Conservation (phyloP, 2,888 invertebrate genomes). For the Nymphalis urticae region DNA sequence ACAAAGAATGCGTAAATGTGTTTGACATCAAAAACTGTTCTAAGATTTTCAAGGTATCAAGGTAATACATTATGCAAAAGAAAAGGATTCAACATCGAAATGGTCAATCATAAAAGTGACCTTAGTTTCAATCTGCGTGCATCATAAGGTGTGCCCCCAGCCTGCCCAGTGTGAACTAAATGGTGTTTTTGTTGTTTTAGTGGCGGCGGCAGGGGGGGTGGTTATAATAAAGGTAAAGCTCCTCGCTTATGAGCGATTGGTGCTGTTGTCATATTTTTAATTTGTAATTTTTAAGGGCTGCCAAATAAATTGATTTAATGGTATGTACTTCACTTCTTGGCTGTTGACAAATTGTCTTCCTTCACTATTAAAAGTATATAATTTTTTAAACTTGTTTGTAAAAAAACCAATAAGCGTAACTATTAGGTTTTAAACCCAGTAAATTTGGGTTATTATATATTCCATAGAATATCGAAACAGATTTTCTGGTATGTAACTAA, state of each 20-base stretch:
- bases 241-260: conserved; percentile 86
- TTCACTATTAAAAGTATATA: not conserved
- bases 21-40: conserved; percentile 53
- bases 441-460: too few relatives aligned
- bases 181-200: conserved; percentile 93
- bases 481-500: conserved; percentile 5
- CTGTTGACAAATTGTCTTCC: conserved; percentile 52
- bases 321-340: conserved; percentile 45
- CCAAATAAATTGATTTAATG: conserved; percentile 56
- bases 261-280: conserved; percentile 86
- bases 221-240: conserved; percentile 98
- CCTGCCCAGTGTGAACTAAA: conserved; percentile 86
- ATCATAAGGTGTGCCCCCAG: conserved; percentile 79
- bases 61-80: conserved; percentile 80
- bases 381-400: not conserved
- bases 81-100: conserved; percentile 80
- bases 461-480: not conserved
- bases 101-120: conserved; percentile 77
- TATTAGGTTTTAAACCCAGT: not conserved
- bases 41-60: conserved; percentile 78
- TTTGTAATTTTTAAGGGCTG: conserved; percentile 77
- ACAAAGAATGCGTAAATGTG: conserved; percentile 34
- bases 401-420: not conserved
- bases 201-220: conserved; percentile 97
- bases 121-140: conserved; percentile 80